Evolutionary conservation across 2,797 vertebrate species (phyloP).

Genomic region (Premnoplex brunnescens): DNA sequence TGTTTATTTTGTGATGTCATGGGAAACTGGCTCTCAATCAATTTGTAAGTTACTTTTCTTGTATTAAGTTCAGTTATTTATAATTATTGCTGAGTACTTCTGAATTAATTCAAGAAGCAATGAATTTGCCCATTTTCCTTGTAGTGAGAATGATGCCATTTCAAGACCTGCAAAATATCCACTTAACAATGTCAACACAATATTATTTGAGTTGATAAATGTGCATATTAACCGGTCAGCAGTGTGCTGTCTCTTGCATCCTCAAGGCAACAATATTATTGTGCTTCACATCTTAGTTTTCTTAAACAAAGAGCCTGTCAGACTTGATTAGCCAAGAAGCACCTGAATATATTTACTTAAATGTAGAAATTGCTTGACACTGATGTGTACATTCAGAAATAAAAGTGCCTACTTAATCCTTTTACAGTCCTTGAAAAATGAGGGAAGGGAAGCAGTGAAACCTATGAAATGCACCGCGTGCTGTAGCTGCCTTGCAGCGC

Average conservation of each 20-base stretch:
- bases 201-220: conserved; percentile 31
- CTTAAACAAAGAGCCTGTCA: conserved; percentile 60
- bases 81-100: not conserved
- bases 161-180: not conserved
- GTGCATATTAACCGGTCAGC: conserved; percentile 25
- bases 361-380: conserved; percentile 23
- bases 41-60: not conserved
- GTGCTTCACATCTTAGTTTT: conserved; percentile 18
- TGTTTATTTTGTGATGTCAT: not conserved
- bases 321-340: conserved; percentile 54
- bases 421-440: conserved; percentile 1
- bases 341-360: conserved; percentile 51
- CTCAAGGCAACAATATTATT: conserved; percentile 30
- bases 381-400: conserved; percentile 6
- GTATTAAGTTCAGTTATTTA: not conserved
- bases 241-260: conserved; percentile 7
- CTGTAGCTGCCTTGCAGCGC: not conserved
- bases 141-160: not conserved
- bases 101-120: not conserved
- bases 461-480: not conserved
- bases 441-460: not conserved
- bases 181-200: conserved; percentile 22
- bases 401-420: conserved; percentile 30
- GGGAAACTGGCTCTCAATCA: not conserved
- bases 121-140: not conserved